Conservation (phyloP, 2,113 vertebrate genomes). For the Gallinago paraguaiae region DNA sequence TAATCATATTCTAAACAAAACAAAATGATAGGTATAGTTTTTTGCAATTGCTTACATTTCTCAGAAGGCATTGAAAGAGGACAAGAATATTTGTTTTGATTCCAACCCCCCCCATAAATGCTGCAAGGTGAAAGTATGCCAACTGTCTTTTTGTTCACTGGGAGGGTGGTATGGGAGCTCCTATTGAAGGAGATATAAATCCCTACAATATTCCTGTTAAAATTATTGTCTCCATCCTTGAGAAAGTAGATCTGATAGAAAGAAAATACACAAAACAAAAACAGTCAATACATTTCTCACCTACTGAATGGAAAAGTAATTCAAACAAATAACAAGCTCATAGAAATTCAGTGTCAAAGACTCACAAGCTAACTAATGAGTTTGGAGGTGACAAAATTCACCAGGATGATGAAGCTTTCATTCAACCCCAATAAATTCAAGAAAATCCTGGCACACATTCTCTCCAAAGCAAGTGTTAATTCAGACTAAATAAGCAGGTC, state of each 20-base stretch:
- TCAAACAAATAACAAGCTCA: background rate
- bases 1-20: background rate
- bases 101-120: background rate
- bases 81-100: background rate
- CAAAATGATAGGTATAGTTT: background rate
- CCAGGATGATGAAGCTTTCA: background rate
- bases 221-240: background rate
- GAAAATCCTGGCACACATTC: background rate
- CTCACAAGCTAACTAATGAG: background rate
- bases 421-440: background rate
- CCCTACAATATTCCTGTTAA: background rate
- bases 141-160: background rate
- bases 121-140: background rate
- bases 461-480: background rate
- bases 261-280: background rate
- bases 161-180: background rate
- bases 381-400: background rate
- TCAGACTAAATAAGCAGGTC: background rate
- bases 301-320: background rate
- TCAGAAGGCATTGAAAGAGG: slow-evolving; percentile 5
- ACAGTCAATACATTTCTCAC: background rate
- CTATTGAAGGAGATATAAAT: background rate
- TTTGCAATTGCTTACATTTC: slow-evolving; percentile 13
- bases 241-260: background rate
- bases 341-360: background rate